A percentile compares a stretch with the other conserved stretches of the same genome.
Evolutionary conservation across 2,888 invertebrate genomes (phyloP).

Genomic region (Cryptus viduatorius): DNA sequence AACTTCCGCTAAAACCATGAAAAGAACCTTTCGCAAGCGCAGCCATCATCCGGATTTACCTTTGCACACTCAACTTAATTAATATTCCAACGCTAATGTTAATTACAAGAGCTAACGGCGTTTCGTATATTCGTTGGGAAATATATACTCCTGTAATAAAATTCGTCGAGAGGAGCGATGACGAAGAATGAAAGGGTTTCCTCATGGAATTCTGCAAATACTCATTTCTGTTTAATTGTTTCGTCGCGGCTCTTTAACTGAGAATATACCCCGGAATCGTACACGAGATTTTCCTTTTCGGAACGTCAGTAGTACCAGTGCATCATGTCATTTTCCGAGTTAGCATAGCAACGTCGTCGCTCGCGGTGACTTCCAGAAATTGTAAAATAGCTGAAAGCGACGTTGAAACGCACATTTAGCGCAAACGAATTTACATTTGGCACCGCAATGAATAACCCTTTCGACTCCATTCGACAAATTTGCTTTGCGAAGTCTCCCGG

Average conservation of each 20-base stretch:
- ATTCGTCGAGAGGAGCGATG: not conserved
- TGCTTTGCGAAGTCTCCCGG: not conserved
- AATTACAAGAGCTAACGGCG: slow-evolving; percentile 30
- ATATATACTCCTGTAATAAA: not conserved
- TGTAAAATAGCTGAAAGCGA: not conserved
- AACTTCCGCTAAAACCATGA: not conserved
- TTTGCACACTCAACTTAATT: slow-evolving; percentile 4
- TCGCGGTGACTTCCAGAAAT: slow-evolving; percentile 3
- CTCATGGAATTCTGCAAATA: not conserved
- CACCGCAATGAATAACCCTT: not conserved
- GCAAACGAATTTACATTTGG: slow-evolving; percentile 1
- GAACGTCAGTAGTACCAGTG: not conserved
- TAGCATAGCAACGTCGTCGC: not conserved
- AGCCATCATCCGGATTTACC: not conserved
- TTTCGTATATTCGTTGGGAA: not conserved
- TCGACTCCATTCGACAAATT: slow-evolving; percentile 1
- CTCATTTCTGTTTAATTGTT: not conserved
- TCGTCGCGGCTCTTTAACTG: not conserved
- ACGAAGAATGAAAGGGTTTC: slow-evolving; percentile 15
- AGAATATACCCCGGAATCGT: not conserved
- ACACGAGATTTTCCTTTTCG: not conserved
- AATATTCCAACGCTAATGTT: slow-evolving; percentile 23
- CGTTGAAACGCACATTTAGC: not conserved
- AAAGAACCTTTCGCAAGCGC: not conserved
- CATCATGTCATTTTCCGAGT: slow-evolving; percentile 3